Conservation (phyloP, 2,888 invertebrate species). For the Luperina testacea region DNA sequence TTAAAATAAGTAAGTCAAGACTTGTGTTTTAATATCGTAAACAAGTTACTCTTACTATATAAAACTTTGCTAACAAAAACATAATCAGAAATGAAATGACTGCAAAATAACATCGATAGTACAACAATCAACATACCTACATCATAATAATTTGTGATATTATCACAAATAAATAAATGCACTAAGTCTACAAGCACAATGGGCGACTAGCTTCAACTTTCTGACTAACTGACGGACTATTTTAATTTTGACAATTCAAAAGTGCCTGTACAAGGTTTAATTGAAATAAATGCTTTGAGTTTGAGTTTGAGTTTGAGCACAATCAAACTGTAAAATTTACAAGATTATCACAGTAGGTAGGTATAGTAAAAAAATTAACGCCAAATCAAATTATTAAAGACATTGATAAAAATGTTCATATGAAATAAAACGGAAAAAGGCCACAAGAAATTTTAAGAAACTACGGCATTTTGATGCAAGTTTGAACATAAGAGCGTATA, state of each 20-base stretch:
- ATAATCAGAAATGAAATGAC: not conserved
- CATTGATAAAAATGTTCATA: not conserved
- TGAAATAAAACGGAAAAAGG: not conserved
- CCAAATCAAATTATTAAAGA: not conserved
- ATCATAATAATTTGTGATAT: too few relatives aligned
- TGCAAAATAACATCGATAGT: not conserved
- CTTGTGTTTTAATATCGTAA: not conserved
- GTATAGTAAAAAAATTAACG: not conserved
- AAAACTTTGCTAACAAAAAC: not conserved
- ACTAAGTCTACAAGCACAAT: not conserved
- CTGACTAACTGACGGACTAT: too few relatives aligned
- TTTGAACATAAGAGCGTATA: not conserved
- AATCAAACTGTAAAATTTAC: not conserved
- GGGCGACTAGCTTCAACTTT: too few relatives aligned
- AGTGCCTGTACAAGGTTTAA: too few relatives aligned
- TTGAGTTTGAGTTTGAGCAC: too few relatives aligned
- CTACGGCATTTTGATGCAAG: too few relatives aligned
- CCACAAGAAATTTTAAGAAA: not conserved
- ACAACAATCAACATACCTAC: not conserved
- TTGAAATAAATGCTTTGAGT: too few relatives aligned
- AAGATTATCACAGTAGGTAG: not conserved
- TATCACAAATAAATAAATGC: not conserved
- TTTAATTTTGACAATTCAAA: too few relatives aligned
- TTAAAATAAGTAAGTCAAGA: not conserved
- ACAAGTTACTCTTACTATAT: too few relatives aligned